These are phyloP conservation scores for Acleris literana DNA, from an alignment of 2,888 invertebrate genomes.

Conservation along the genomic window DNA sequence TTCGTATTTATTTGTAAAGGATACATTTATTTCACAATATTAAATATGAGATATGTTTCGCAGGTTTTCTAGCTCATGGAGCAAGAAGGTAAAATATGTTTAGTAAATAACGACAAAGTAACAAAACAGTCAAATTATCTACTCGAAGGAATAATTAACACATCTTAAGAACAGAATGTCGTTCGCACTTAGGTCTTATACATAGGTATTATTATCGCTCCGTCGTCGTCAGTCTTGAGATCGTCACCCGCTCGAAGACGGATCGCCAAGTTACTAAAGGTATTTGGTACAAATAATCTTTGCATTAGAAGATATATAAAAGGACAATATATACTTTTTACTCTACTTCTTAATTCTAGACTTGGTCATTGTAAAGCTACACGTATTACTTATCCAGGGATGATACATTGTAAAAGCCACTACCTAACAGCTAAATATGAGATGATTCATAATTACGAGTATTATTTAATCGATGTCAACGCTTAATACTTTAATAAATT, in stretches of 20 bases:
- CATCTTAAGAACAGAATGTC: conserved; percentile 64
- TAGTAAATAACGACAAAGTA: conserved; percentile 40
- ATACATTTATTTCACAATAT: conserved; percentile 30
- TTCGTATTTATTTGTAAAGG: conserved; percentile 20
- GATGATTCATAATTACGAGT: background rate
- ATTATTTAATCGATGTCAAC: conserved; percentile 24
- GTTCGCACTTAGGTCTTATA: conserved; percentile 36
- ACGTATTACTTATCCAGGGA: conserved; percentile 20
- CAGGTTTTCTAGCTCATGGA: conserved; percentile 42
- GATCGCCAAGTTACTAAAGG: conserved; percentile 6
- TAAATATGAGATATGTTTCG: conserved; percentile 47
- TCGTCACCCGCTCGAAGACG: conserved; percentile 62
- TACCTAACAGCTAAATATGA: conserved; percentile 8
- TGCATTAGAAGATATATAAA: conserved; percentile 19
- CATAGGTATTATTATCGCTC: conserved; percentile 46
- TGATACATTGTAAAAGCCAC: conserved; percentile 16
- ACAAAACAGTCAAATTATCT: conserved; percentile 32
- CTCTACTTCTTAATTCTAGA: conserved; percentile 39
- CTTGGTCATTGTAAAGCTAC: conserved; percentile 55
- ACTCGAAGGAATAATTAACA: conserved; percentile 67
- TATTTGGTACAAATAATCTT: conserved; percentile 19
- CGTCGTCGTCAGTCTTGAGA: conserved; percentile 70
- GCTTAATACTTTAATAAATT: conserved; percentile 1
- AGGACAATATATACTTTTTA: conserved; percentile 25
- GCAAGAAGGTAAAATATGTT: conserved; percentile 40